These are phyloP conservation scores for Caenorhabditis japonica DNA, from an alignment of 2,888 invertebrate species.

Conservation along the genomic window DNA sequence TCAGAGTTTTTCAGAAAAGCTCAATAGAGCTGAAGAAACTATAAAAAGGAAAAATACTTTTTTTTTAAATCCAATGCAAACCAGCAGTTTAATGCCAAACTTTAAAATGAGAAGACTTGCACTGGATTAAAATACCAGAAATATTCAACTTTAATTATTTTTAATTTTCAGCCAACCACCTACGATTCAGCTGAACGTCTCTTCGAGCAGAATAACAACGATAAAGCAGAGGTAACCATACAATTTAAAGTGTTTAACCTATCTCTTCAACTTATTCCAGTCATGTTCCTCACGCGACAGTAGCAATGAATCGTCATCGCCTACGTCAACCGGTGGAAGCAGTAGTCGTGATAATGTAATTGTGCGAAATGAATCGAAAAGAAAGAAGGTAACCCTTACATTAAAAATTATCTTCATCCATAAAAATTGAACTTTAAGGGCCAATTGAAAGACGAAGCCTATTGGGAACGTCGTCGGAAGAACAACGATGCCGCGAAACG, in stretches of 20 bases:
- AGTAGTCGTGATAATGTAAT: slow-evolving; percentile 59
- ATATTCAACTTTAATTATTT: too few relatives aligned
- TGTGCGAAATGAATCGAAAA: slow-evolving; percentile 56
- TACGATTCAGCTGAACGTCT: slow-evolving; percentile 45
- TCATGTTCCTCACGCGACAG: slow-evolving; percentile 51
- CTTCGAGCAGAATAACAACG: slow-evolving; percentile 53
- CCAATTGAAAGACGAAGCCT: slow-evolving; percentile 84
- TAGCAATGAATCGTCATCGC: slow-evolving; percentile 55
- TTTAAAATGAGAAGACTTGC: too few relatives aligned
- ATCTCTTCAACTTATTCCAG: slow-evolving; percentile 5
- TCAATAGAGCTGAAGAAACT: too few relatives aligned
- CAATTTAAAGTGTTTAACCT: neutral
- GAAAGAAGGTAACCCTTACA: slow-evolving; percentile 50
- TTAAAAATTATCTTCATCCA: neutral
- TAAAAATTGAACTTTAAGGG: slow-evolving; percentile 34
- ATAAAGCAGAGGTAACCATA: slow-evolving; percentile 40
- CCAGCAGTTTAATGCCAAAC: too few relatives aligned
- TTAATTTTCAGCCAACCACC: slow-evolving; percentile 34
- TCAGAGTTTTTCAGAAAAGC: too few relatives aligned
- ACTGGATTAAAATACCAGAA: too few relatives aligned
- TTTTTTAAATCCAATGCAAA: too few relatives aligned
- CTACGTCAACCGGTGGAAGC: slow-evolving; percentile 53
- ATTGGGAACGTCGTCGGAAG: slow-evolving; percentile 88
- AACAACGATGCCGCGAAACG: slow-evolving; percentile 96
- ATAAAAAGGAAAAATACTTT: too few relatives aligned